Conservation (phyloP, 2,888 invertebrate genomes). For the Tinea trinotella region DNA sequence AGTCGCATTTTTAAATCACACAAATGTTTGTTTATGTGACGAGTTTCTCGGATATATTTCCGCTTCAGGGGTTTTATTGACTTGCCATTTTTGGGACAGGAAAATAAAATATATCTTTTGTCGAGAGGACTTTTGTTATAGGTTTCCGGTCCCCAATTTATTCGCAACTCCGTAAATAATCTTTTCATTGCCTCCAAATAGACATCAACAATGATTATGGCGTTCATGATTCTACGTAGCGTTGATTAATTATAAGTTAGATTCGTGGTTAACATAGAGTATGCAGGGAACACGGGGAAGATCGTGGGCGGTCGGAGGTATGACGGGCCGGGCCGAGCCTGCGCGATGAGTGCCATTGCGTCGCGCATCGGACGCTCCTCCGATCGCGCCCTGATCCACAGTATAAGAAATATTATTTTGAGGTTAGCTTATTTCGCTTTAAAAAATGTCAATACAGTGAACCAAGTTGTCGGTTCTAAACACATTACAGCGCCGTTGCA, state of each 20-base stretch:
- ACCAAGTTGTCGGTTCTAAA: constrained; percentile 36
- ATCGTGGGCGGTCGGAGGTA: constrained; percentile 20
- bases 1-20: background rate
- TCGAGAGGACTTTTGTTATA: background rate
- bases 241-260: constrained; percentile 17
- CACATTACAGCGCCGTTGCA: constrained; percentile 34
- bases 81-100: background rate
- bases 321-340: constrained; percentile 33
- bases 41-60: constrained; percentile 13
- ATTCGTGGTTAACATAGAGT: background rate
- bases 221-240: background rate
- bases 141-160: background rate
- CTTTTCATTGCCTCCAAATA: background rate
- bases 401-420: constrained; percentile 66
- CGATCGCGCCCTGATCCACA: constrained; percentile 61
- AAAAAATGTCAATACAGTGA: constrained; percentile 39
- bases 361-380: constrained; percentile 44
- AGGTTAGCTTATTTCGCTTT: constrained; percentile 54
- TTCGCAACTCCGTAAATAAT: background rate
- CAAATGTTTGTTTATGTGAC: constrained; percentile 18
- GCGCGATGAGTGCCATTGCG: constrained; percentile 29
- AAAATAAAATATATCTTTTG: background rate
- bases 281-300: constrained; percentile 10
- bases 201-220: background rate
- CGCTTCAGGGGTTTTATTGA: constrained; percentile 13